These are phyloP conservation scores for Lordiphosa mommai DNA, from an alignment of 1,140 invertebrate species.

Conservation along the genomic window DNA sequence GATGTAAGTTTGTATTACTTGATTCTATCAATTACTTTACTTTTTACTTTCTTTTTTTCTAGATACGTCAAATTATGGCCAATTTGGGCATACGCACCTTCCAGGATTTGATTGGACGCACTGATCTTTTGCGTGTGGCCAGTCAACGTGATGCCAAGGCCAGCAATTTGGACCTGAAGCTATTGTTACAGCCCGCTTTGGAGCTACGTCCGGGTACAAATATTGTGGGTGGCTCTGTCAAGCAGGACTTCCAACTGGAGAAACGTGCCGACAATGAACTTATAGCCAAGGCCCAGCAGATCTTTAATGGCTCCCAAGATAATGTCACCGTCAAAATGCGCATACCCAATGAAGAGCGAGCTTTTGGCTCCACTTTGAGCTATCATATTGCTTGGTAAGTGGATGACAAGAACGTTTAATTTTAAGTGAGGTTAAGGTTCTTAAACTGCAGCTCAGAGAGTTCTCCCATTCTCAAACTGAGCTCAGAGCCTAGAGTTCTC, in stretches of 20 bases:
- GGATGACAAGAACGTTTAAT: no score
- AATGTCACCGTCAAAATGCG: conserved; percentile 88
- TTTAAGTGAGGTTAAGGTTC: no score
- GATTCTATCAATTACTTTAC: background rate
- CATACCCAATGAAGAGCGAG: conserved; percentile 95
- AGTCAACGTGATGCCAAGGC: conserved; percentile 87
- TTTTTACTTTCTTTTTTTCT: background rate
- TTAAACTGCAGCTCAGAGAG: no score
- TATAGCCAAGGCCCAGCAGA: conserved; percentile 87
- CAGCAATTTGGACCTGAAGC: conserved; percentile 89
- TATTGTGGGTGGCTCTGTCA: conserved; percentile 93
- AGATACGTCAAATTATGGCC: conserved; percentile 94
- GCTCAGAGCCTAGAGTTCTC: no score
- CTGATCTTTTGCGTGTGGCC: conserved; percentile 90
- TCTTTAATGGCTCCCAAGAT: conserved; percentile 87
- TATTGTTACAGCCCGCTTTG: conserved; percentile 93
- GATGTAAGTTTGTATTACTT: conserved; percentile 84
- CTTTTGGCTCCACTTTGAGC: conserved; percentile 96
- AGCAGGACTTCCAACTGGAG: conserved; percentile 94
- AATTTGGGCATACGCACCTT: conserved; percentile 92
- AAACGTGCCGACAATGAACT: conserved; percentile 92
- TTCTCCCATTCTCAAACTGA: no score
- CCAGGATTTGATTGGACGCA: conserved; percentile 96
- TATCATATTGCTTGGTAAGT: conserved; percentile 95
- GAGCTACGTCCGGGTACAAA: conserved; percentile 93